These are phyloP conservation scores for Corythornis leucogaster DNA, from an alignment of 2,797 vertebrate genomes.

Conservation along the genomic window DNA sequence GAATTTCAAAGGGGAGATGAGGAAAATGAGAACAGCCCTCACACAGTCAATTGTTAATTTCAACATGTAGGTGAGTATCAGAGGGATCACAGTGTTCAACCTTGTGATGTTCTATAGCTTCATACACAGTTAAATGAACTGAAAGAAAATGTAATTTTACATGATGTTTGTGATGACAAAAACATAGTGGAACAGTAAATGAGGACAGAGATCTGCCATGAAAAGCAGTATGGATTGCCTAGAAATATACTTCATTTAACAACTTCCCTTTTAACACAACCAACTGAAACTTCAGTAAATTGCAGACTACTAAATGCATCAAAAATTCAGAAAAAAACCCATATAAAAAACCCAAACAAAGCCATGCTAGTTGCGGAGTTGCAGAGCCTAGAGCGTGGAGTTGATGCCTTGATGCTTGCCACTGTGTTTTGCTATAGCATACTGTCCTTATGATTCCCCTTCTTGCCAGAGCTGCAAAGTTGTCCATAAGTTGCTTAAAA, in stretches of 20 bases:
- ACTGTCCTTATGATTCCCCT: neutral
- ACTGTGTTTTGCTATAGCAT: neutral
- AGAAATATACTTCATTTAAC: neutral
- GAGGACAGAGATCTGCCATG: neutral
- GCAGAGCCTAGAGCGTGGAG: neutral
- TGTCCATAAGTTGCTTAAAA: neutral
- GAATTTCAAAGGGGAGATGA: neutral
- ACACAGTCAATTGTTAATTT: neutral
- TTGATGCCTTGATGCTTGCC: neutral
- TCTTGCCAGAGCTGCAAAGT: neutral
- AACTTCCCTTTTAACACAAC: neutral
- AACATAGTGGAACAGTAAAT: neutral
- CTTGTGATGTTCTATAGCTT: neutral
- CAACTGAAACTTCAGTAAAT: neutral
- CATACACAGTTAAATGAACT: neutral
- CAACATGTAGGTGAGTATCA: neutral
- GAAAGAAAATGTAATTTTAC: neutral
- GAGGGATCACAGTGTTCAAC: neutral
- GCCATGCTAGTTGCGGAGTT: neutral
- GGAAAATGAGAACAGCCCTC: neutral
- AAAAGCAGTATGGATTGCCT: neutral
- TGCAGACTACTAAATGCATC: neutral
- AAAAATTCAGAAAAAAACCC: neutral
- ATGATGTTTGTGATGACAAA: neutral
- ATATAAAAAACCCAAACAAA: too few relatives aligned